phyloP scores from a whole-genome alignment of 2,888 invertebrate genomes.

The Gerosis bhagava region DNA sequence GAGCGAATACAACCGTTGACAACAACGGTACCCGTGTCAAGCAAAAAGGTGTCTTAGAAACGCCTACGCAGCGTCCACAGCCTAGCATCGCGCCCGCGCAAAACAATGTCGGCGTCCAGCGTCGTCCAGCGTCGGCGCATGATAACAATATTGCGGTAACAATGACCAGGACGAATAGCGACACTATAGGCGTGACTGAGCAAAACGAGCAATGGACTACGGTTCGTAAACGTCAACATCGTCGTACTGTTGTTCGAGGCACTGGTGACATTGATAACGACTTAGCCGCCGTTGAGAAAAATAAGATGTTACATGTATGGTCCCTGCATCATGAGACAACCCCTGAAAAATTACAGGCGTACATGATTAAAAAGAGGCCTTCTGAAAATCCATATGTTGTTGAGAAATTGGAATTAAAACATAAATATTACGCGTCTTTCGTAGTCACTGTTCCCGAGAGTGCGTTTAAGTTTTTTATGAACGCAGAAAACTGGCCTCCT shows the following conservation, averaged over 20 bases:
- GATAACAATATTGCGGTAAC: background rate
- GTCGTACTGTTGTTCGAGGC: background rate
- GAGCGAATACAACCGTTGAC: too few relatives aligned
- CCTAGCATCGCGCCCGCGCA: too few relatives aligned
- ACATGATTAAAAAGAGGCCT: conserved; percentile 4
- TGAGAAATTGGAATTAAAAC: conserved; percentile 1
- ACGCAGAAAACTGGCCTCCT: conserved; percentile 9
- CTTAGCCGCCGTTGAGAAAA: conserved; percentile 3
- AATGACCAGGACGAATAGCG: background rate
- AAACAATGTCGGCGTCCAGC: too few relatives aligned
- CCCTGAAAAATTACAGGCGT: background rate
- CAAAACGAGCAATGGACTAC: background rate
- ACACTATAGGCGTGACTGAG: background rate
- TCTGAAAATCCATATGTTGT: background rate
- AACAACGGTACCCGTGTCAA: too few relatives aligned
- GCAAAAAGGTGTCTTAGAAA: too few relatives aligned
- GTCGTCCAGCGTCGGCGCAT: too few relatives aligned
- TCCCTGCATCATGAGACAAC: conserved; percentile 4
- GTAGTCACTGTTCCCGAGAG: conserved; percentile 2
- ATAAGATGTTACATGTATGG: conserved; percentile 3
- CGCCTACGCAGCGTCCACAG: too few relatives aligned
- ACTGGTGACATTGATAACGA: conserved; percentile 66
- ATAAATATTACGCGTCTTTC: conserved; percentile 1
- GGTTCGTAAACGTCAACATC: background rate
- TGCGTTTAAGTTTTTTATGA: conserved; percentile 7